Evolutionary conservation across 2,888 invertebrate species (phyloP).

Genomic region (Melieria omissa): DNA sequence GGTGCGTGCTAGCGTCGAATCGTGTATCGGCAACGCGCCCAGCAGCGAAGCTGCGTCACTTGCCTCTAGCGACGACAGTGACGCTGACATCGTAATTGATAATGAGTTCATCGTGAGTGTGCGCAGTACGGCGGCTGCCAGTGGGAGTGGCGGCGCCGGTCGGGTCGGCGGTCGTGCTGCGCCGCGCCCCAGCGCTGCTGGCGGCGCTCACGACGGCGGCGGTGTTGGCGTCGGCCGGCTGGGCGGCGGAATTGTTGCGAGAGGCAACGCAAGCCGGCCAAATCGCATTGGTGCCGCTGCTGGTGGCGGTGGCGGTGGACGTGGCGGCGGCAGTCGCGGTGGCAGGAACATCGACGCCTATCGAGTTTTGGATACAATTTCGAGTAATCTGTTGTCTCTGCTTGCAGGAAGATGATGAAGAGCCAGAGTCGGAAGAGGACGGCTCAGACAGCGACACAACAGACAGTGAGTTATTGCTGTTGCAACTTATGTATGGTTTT

Average conservation of each 20-base stretch:
- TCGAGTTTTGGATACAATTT: conserved; percentile 44
- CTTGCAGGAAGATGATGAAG: conserved; percentile 74
- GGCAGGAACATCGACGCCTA: conserved; percentile 38
- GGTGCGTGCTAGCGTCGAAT: conserved; percentile 66
- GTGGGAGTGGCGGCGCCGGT: conserved; percentile 49
- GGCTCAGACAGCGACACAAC: conserved; percentile 55
- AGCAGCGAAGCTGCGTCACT: conserved; percentile 38
- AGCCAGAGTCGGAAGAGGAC: conserved; percentile 72
- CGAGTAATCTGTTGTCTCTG: conserved; percentile 56
- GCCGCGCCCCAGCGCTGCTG: conserved; percentile 51
- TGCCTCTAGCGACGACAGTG: conserved; percentile 35
- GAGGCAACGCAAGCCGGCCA: conserved; percentile 12
- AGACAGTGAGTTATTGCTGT: conserved; percentile 19
- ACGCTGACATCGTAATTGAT: conserved; percentile 26
- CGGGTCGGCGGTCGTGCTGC: conserved; percentile 44
- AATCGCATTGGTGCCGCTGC: conserved; percentile 37
- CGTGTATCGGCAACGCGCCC: conserved; percentile 28
- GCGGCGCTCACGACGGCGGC: conserved; percentile 42
- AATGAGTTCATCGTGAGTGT: conserved; percentile 43
- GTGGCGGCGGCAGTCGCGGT: conserved; percentile 37
- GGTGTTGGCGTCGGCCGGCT: conserved; percentile 33
- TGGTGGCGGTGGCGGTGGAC: conserved; percentile 29
- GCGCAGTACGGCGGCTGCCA: conserved; percentile 46
- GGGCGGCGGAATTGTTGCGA: conserved; percentile 21
- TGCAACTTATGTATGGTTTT: conserved; percentile 5